Base-by-base conservation (phyloP, 2,113 vertebrate genomes). In the Centrocercus urophasianus region DNA sequence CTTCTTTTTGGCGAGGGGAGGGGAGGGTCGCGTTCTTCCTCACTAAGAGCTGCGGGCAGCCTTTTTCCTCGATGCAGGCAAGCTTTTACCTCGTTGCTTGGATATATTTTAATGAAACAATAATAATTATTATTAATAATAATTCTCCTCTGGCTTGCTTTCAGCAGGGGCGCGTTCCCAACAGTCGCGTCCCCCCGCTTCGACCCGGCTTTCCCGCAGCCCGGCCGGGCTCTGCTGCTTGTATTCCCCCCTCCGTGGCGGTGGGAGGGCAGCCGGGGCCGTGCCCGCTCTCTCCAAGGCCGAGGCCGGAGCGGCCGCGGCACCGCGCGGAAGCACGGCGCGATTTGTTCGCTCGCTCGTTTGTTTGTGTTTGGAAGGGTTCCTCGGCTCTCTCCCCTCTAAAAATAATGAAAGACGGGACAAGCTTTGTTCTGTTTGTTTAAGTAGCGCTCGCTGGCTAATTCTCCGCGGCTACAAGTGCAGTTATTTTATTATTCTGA, bases 361-460 rank as follows among this genome's bases (percentile, higher is more conserved):
- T 88, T 93, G 65, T 93, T 91, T 94, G 93, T 83, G 75, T 93
- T 94, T 83, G 90, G 83, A 70, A 93, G 3, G 56, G 54, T 60
- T 93, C 67, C 86, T 5, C 88, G 28, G 75, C 71, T 94, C 85
- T 34, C 73, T 93, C 21, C 78, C 57, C 75, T 85, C 67, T 73
- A 80, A 95, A 95, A 95, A 91, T 83, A 63, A 89, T 83, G 93
- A 95, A 94, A 90, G 91, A 94, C 47, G 88, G 86, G 63, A 36
- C 67, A 15, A 83, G 92, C 88, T 91, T 61, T 36, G 71, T 73
- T 89, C 67, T 91, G 85, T 96, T 94, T 95, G 91, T 95, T 96
- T 91, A 91, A 96, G 95, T 89, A 95, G 92, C 85, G 1, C 92
- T 90, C 59, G 73, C 83, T 80, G 92, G 88, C 75, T 93, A 30